Percentiles rank a stretch among this genome's conserved stretches.
phyloP scores from a whole-genome alignment of 2,888 invertebrate genomes.

The Agapostemon virescens region DNA sequence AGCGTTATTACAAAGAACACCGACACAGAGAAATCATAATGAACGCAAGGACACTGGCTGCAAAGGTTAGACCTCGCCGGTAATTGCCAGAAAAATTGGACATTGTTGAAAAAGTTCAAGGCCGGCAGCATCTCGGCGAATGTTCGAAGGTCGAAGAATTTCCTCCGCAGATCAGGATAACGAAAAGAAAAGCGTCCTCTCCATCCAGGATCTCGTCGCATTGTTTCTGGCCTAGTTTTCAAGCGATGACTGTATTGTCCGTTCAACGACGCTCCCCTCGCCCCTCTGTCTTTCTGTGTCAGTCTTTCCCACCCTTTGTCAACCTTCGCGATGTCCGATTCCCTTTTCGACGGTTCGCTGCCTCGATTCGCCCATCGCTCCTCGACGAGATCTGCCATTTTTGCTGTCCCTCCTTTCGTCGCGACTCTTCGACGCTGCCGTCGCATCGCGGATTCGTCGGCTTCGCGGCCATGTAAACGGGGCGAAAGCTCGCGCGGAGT shows the following conservation, averaged over 20 bases:
- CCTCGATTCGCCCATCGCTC: constrained; percentile 41
- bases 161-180: constrained; percentile 28
- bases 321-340: constrained; percentile 60
- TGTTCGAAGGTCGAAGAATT: constrained; percentile 33
- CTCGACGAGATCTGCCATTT: constrained; percentile 48
- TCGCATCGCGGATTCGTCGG: constrained; percentile 15
- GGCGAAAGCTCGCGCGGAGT: background rate
- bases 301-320: constrained; percentile 43
- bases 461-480: background rate
- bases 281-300: constrained; percentile 19
- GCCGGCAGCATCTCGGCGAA: constrained; percentile 9
- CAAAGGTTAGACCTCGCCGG: background rate
- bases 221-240: constrained; percentile 60
- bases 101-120: constrained; percentile 25
- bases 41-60: background rate
- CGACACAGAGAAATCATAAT: background rate
- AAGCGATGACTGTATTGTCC: constrained; percentile 58
- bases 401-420: background rate
- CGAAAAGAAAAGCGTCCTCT: constrained; percentile 28
- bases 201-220: constrained; percentile 39
- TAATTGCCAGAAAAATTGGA: background rate
- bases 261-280: constrained; percentile 34
- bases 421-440: constrained; percentile 7
- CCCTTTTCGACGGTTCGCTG: constrained; percentile 56
- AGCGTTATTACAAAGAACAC: background rate